These are phyloP conservation scores for Chlamydotis undulata DNA, from an alignment of 2,113 vertebrate genomes.

Conservation along the genomic window DNA sequence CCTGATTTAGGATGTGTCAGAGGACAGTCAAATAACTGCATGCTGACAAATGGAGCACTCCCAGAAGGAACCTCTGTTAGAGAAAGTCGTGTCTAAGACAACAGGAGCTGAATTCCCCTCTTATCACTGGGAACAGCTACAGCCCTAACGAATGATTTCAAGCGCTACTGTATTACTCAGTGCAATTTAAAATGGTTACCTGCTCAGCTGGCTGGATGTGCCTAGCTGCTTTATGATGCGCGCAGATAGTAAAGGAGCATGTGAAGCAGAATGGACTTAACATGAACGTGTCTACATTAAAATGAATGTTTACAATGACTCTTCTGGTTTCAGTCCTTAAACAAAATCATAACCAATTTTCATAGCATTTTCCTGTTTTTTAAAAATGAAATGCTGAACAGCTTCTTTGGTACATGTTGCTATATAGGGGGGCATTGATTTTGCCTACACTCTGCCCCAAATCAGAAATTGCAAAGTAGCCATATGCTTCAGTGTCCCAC, in stretches of 20 bases:
- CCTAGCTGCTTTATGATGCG: neutral
- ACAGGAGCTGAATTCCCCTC: neutral
- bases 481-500: neutral
- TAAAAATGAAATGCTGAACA: neutral
- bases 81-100: neutral
- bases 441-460: neutral
- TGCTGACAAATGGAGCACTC: neutral
- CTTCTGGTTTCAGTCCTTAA: neutral
- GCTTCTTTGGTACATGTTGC: neutral
- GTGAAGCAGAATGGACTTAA: neutral
- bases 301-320: neutral
- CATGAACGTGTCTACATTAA: neutral
- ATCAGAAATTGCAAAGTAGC: neutral
- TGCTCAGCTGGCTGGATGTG: neutral
- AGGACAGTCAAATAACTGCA: neutral
- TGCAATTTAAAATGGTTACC: neutral
- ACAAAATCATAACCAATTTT: neutral
- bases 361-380: neutral
- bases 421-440: neutral
- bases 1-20: neutral
- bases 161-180: neutral
- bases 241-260: neutral
- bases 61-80: neutral
- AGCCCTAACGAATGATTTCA: neutral
- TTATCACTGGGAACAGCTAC: neutral